These are phyloP conservation scores for Acromyrmex echinatior DNA, from an alignment of 1,140 invertebrate genomes.

Conservation along the genomic window DNA sequence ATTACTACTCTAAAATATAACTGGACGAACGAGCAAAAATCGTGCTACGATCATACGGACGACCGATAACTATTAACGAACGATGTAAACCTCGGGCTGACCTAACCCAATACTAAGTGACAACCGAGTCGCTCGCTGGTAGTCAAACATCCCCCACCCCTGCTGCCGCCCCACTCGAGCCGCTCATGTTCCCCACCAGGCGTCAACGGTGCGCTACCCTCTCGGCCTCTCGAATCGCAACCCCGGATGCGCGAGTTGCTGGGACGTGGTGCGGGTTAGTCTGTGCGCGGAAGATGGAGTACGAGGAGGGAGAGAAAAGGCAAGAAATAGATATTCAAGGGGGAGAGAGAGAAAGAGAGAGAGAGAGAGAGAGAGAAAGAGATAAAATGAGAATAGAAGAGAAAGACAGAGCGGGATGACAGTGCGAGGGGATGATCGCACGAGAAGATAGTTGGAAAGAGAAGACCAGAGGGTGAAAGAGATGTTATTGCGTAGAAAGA, in stretches of 20 bases:
- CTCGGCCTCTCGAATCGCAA: conserved; percentile 74
- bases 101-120: conserved; percentile 86
- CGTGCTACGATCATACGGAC: conserved; percentile 55
- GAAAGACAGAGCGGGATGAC: not conserved
- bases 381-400: not conserved
- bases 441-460: not conserved
- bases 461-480: conserved; percentile 3
- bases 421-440: not conserved
- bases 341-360: not conserved
- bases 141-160: conserved; percentile 80
- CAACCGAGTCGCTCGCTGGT: conserved; percentile 74
- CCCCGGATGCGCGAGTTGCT: conserved; percentile 73
- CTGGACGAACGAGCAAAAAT: conserved; percentile 44
- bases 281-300: conserved; percentile 42
- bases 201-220: conserved; percentile 50
- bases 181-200: conserved; percentile 62
- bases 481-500: conserved; percentile 58
- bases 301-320: conserved; percentile 32
- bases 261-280: conserved; percentile 37
- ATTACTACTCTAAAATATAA: not conserved
- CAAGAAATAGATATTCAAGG: not conserved
- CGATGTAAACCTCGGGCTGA: conserved; percentile 83
- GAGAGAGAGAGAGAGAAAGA: not conserved
- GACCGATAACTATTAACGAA: conserved; percentile 44
- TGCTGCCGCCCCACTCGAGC: conserved; percentile 37